A percentile compares a stretch with the other conserved stretches of the same genome.
Conservation (phyloP, 2,888 invertebrate species). For the Protophormia terraenovae region DNA sequence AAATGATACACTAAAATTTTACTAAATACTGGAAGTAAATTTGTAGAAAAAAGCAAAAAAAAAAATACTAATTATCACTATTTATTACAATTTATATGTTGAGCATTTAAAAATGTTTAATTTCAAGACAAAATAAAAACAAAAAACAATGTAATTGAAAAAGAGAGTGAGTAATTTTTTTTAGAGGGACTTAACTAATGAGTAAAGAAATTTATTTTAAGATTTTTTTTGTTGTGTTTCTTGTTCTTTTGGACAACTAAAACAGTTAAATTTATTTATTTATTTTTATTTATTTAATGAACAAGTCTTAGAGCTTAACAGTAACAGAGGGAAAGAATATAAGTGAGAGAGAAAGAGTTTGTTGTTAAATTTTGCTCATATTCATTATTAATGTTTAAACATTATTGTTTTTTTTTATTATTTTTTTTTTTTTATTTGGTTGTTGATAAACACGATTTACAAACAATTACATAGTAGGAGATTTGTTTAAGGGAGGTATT, state of each 20-base stretch:
- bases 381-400: conserved; percentile 44
- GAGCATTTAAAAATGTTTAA: conserved; percentile 10
- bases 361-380: conserved; percentile 28
- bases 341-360: no score
- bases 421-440: conserved; percentile 12
- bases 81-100: conserved; percentile 16
- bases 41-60: background rate
- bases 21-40: background rate
- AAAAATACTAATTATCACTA: background rate
- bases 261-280: conserved; percentile 24
- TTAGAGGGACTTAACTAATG: background rate
- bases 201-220: conserved; percentile 12
- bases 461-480: background rate
- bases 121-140: background rate
- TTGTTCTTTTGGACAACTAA: conserved; percentile 23
- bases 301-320: background rate
- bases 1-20: background rate
- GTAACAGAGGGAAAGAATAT: background rate
- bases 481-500: conserved; percentile 16
- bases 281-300: background rate
- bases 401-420: conserved; percentile 27
- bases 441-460: conserved; percentile 56
- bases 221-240: conserved; percentile 1
- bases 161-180: background rate
- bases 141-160: background rate